Conservation (phyloP, 2,113 vertebrate genomes). For the Hemiscyllium ocellatum region DNA sequence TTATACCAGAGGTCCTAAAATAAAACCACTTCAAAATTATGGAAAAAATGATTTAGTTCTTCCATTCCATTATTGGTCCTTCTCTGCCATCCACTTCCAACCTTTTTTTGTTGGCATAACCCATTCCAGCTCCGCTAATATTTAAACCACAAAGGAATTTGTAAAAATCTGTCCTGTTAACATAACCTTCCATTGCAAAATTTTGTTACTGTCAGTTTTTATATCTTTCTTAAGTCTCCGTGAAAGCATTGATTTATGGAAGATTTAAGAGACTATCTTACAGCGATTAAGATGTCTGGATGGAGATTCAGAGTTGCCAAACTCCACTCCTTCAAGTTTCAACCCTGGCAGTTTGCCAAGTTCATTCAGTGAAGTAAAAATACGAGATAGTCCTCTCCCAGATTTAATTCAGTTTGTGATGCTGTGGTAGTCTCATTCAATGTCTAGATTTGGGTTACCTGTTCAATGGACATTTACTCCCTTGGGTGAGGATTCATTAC, state of each 20-base stretch:
- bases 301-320: not conserved
- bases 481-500: too few relatives aligned
- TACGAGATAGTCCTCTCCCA: not conserved
- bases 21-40: not conserved
- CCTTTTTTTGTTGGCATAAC: not conserved
- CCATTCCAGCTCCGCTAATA: not conserved
- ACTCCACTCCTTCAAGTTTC: not conserved
- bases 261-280: not conserved
- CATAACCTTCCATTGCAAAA: not conserved
- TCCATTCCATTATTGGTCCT: not conserved
- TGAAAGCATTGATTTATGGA: not conserved
- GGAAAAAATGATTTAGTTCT: not conserved
- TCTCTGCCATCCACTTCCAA: not conserved
- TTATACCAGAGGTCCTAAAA: not conserved
- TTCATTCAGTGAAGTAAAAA: not conserved
- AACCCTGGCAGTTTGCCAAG: not conserved
- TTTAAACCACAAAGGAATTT: not conserved
- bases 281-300: not conserved
- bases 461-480: not conserved
- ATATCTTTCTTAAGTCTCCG: not conserved
- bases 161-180: not conserved
- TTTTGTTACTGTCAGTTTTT: not conserved
- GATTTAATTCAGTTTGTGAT: not conserved
- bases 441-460: not conserved
- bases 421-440: too few relatives aligned